phyloP scores from a whole-genome alignment of 2,888 invertebrate species.

The Microctonus brassicae region DNA sequence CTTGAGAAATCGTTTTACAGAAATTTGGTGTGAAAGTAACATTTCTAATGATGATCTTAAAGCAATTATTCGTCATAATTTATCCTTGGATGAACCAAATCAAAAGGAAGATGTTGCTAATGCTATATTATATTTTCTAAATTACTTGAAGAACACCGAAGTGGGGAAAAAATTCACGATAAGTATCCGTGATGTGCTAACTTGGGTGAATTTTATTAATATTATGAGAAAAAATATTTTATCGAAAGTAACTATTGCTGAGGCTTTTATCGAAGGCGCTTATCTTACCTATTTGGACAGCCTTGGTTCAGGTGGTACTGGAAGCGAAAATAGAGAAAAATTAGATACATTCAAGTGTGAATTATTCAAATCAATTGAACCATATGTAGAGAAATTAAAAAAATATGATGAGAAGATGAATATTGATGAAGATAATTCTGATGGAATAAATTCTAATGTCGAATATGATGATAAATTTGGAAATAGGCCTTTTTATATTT shows the following conservation, averaged over 20 bases:
- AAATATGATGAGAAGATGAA: constrained; percentile 56
- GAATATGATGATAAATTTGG: constrained; percentile 74
- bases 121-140: constrained; percentile 84
- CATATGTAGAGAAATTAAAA: neutral
- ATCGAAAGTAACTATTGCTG: constrained; percentile 69
- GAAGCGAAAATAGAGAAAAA: constrained; percentile 75
- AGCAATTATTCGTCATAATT: constrained; percentile 85
- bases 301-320: constrained; percentile 86
- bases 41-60: constrained; percentile 81
- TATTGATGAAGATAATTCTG: constrained; percentile 43
- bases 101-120: constrained; percentile 75
- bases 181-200: constrained; percentile 91
- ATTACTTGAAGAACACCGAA: constrained; percentile 81
- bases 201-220: constrained; percentile 94
- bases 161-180: constrained; percentile 84
- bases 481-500: constrained; percentile 83
- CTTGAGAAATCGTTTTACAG: constrained; percentile 96
- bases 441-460: constrained; percentile 52
- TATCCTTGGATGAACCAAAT: constrained; percentile 73
- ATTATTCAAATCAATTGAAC: constrained; percentile 34
- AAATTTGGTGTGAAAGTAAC: constrained; percentile 95
- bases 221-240: constrained; percentile 62
- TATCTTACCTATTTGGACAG: constrained; percentile 92
- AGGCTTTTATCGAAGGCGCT: constrained; percentile 91
- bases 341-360: constrained; percentile 67